Evolutionary conservation across 2,797 vertebrate species (phyloP).

Genomic region (Artibeus lituratus): DNA sequence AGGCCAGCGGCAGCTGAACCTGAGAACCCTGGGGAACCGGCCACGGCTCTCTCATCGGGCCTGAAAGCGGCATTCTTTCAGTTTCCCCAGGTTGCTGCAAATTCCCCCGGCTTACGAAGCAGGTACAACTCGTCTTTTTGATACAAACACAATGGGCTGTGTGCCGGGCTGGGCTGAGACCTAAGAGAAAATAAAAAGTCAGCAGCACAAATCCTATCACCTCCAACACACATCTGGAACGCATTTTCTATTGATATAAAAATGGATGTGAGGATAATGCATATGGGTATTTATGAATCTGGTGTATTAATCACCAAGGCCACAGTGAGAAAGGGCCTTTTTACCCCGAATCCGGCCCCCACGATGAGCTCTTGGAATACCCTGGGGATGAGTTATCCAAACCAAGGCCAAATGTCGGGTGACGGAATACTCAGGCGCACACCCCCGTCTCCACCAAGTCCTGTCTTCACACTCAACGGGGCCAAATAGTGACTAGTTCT

Average conservation of each 20-base stretch:
- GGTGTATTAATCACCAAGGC: slow-evolving; percentile 56
- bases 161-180: slow-evolving; percentile 8
- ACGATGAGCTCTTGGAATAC: neutral
- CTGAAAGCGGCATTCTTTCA: slow-evolving; percentile 78
- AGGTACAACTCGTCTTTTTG: slow-evolving; percentile 70
- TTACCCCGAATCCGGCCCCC: neutral
- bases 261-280: slow-evolving; percentile 51
- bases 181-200: slow-evolving; percentile 59
- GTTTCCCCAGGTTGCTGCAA: slow-evolving; percentile 72
- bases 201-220: slow-evolving; percentile 40
- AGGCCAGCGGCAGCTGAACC: slow-evolving; percentile 61
- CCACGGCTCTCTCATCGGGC: slow-evolving; percentile 77
- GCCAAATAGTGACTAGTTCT: neutral
- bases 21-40: slow-evolving; percentile 75
- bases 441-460: neutral
- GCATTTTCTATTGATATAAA: slow-evolving; percentile 68
- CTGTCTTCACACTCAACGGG: neutral
- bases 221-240: slow-evolving; percentile 67
- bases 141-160: slow-evolving; percentile 76
- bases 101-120: slow-evolving; percentile 79
- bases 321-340: neutral
- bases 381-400: neutral
- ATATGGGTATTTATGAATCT: slow-evolving; percentile 40
- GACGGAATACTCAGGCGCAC: neutral
- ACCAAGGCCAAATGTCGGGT: neutral